These are phyloP conservation scores for Hirudinaria manillensis DNA, from an alignment of 2,888 invertebrate species.

Conservation along the genomic window DNA sequence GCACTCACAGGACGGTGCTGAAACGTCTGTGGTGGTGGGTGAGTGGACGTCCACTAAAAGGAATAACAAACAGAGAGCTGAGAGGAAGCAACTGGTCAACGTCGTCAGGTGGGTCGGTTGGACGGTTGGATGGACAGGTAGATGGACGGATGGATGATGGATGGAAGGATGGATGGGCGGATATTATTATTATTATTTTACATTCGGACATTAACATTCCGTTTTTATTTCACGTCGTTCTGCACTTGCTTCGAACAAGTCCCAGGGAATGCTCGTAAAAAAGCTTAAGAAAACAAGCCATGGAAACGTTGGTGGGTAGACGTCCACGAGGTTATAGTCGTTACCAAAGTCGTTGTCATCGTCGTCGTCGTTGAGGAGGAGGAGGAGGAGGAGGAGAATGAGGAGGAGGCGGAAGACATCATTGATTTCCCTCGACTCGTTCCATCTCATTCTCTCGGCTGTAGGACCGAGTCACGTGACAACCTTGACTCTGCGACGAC, in stretches of 20 bases:
- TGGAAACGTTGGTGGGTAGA: background rate
- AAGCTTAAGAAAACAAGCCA: too few species aligned
- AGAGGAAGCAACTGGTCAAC: conserved; percentile 38
- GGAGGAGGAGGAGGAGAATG: background rate
- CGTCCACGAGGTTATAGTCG: too few species aligned
- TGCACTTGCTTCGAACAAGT: too few species aligned
- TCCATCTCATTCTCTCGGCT: background rate
- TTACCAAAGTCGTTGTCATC: too few species aligned
- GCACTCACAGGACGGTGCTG: conserved; percentile 40
- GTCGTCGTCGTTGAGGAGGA: too few species aligned
- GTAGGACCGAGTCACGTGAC: background rate
- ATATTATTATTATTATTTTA: background rate
- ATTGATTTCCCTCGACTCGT: background rate
- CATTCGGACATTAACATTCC: too few species aligned
- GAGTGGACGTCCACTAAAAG: conserved; percentile 39
- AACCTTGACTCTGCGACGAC: background rate
- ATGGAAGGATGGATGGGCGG: background rate
- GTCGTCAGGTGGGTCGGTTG: conserved; percentile 36
- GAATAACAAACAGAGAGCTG: conserved; percentile 33
- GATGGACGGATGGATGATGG: background rate
- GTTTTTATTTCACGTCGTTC: too few species aligned
- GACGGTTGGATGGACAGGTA: background rate
- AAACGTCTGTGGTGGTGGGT: conserved; percentile 39
- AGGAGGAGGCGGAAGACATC: background rate
- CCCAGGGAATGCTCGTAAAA: too few species aligned